These are phyloP conservation scores for Pachliopta kotzebuea DNA, from an alignment of 2,888 invertebrate species.

Conservation along the genomic window DNA sequence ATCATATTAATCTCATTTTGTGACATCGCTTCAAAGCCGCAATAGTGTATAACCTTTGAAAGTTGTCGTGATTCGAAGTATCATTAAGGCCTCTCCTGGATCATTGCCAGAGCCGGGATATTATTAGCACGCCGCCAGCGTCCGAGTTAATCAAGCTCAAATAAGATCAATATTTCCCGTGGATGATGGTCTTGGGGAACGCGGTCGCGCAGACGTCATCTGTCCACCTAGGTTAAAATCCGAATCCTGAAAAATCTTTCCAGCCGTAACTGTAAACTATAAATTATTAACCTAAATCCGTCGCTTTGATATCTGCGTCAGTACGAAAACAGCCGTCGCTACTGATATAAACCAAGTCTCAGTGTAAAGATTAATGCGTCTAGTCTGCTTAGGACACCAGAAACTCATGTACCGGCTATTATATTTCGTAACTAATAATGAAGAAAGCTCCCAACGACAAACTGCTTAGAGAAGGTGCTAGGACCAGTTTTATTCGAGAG, in stretches of 20 bases:
- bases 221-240: conserved; percentile 54
- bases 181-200: conserved; percentile 66
- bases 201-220: conserved; percentile 42
- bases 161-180: conserved; percentile 78
- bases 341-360: conserved; percentile 21
- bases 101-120: conserved; percentile 70
- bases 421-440: conserved; percentile 27
- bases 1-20: conserved; percentile 27
- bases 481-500: conserved; percentile 45
- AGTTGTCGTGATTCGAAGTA: conserved; percentile 75
- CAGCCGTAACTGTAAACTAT: conserved; percentile 38
- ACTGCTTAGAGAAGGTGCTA: conserved; percentile 34
- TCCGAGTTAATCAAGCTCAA: conserved; percentile 79
- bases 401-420: conserved; percentile 30
- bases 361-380: conserved; percentile 20
- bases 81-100: conserved; percentile 77
- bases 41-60: conserved; percentile 65
- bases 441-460: conserved; percentile 34
- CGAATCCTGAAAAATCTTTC: conserved; percentile 42
- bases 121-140: conserved; percentile 76
- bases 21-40: conserved; percentile 32
- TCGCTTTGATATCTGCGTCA: conserved; percentile 36
- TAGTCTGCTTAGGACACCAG: conserved; percentile 17
- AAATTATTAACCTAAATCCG: conserved; percentile 42
- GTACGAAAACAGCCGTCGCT: conserved; percentile 35